Base-by-base conservation (phyloP, 2,113 vertebrate genomes). In the Tenrec ecaudatus region DNA sequence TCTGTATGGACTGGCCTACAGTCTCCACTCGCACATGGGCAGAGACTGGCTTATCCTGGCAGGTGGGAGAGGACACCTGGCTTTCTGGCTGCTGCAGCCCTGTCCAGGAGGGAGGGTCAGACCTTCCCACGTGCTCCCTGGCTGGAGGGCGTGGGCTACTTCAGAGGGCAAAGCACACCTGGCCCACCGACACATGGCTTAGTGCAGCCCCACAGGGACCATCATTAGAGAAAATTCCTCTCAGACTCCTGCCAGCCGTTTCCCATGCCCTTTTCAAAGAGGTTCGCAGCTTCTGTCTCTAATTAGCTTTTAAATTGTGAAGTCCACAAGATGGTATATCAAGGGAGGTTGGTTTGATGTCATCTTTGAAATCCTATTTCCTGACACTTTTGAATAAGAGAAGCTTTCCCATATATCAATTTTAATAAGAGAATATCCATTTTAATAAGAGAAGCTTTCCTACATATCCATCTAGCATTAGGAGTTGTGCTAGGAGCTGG, bases 281-380 rank as follows among this genome's bases (percentile, higher is more conserved):
- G 64, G 33, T 79, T 93, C n/a, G 69, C 20, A 62, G 73, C 16
- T 75, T 84, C 68, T 84, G 25, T n/a, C 33, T 58, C 78, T 69
- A 76, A 82, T 77, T 62, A 64, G 77, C n/a, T 90, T 86, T 82
- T 53, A 82, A 69, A 78, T 78, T 71, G 58, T n/a, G 12, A 43
- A 71, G 47, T 2, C 22, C 77, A 40, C 77, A 66, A 82, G n/a
- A 62, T 69, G 77, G 60, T 12, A n/a, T 82, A 57, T 73, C 40
- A 84, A 84, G 53, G n/a, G 84, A 64, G 27, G 23, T 33, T n/a
- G 27, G 10, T 62, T 68, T 71, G 36, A 78, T 53, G 47, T 27
- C 36, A 40, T 64, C 71, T 71, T 53, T 62, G n/a, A 78, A 38
- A 69, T 69, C 36, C 58, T 40, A 57, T 33, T 43, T 73, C 47